A percentile compares a stretch with the other conserved stretches of the same genome.
These are phyloP conservation scores for Pholis gunnellus DNA, from an alignment of 2,113 vertebrate species.

Conservation along the genomic window DNA sequence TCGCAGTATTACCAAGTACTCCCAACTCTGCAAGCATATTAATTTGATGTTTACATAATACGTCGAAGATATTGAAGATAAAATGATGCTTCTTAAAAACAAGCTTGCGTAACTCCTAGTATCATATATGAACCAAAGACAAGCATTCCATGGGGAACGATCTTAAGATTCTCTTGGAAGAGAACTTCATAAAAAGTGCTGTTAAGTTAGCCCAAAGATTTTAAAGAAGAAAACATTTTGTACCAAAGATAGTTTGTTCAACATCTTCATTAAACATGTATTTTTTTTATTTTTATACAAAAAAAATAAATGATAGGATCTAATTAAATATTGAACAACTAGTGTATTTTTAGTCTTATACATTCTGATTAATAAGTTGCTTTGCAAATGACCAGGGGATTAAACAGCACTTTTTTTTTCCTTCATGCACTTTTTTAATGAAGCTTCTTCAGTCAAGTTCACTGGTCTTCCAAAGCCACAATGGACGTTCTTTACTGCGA, in stretches of 20 bases:
- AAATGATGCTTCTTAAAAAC: not conserved
- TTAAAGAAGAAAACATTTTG: not conserved
- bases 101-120: not conserved
- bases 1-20: not conserved
- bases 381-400: not conserved
- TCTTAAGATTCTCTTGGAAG: not conserved
- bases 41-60: not conserved
- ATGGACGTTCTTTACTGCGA: not conserved
- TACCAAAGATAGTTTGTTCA: too few species aligned
- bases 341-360: not conserved
- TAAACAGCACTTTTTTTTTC: not conserved
- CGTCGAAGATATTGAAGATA: not conserved
- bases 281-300: not conserved
- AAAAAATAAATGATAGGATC: not conserved
- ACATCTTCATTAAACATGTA: not conserved
- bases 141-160: not conserved
- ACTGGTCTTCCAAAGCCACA: not conserved
- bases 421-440: not conserved
- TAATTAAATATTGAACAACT: not conserved
- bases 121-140: not conserved
- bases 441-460: not conserved
- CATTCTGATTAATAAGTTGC: not conserved
- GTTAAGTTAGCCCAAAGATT: too few species aligned
- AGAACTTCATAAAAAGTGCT: too few species aligned
- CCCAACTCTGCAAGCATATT: not conserved